A percentile compares a stretch with the other conserved stretches of the same genome.
phyloP scores from a whole-genome alignment of 2,113 vertebrate genomes.

The Colistium nudipinnis region DNA sequence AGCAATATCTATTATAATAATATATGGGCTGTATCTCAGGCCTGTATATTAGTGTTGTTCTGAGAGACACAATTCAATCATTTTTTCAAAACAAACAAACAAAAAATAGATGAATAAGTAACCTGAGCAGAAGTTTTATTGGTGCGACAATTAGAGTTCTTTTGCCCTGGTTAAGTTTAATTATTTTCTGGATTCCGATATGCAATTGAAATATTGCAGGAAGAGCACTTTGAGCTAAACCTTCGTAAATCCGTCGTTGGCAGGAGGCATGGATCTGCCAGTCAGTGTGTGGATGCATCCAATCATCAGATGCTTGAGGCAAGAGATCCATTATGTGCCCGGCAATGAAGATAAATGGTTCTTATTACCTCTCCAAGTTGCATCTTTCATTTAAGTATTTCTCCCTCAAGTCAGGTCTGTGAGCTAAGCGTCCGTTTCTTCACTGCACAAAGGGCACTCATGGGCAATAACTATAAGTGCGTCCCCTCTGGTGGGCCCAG shows the following conservation, averaged over 20 bases:
- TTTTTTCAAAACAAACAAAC: not conserved
- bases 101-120: not conserved
- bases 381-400: constrained; percentile 38
- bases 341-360: constrained; percentile 56
- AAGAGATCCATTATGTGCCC: constrained; percentile 35
- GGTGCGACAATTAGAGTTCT: not conserved
- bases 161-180: not conserved
- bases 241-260: not conserved
- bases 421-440: constrained; percentile 10
- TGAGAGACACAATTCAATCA: not conserved
- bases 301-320: constrained; percentile 47
- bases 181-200: not conserved
- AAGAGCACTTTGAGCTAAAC: not conserved
- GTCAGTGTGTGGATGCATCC: constrained; percentile 36
- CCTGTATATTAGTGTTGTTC: not conserved
- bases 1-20: not conserved
- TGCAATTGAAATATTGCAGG: not conserved
- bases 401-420: constrained; percentile 38
- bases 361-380: constrained; percentile 33
- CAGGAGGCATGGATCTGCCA: constrained; percentile 11
- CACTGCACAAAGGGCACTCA: constrained; percentile 25
- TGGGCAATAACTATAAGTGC: constrained; percentile 18
- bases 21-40: not conserved
- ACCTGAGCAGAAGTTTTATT: not conserved
- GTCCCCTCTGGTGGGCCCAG: not conserved